Base-by-base conservation (phyloP, 1,140 invertebrate genomes). In the Brachionus plicatilis region DNA sequence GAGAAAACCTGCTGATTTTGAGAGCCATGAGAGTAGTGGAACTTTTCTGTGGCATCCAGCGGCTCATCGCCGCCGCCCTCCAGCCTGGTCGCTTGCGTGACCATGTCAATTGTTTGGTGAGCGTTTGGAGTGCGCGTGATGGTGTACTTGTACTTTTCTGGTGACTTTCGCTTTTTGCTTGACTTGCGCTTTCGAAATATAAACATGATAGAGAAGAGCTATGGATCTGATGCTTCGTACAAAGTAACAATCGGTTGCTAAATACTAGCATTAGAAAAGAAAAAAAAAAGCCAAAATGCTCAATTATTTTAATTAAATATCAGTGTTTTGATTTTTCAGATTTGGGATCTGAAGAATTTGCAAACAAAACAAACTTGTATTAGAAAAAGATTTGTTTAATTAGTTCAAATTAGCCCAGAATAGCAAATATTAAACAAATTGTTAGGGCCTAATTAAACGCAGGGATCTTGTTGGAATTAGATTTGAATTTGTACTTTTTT, bases 241-340 rank as follows among this genome's bases (percentile, higher is more conserved):
- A 41, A 68, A 68, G 66, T 68, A 68, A 68, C 66, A 14, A 68
- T 68, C 66, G 14, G 66, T 68, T 68, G 41, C 66, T 60, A 60
- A 60, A 60, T 60, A 60, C 53, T 20, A 60, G 53, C 53, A 60
- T 17, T 27, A 60, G 53, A 60, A 60, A 60, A 60, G n/a, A 60
- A 24, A 29, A n/a, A n/a, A n/a, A 60, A 60, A 60, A 60, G 53
- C 53, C 53, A 60, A 60, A 60, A 60, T 60, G n/a, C n/a, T 20
- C n/a, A 60, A 60, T 60, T 60, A 60, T 60, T 60, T 60, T 60
- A 60, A 60, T 60, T 60, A 60, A 60, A 60, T 60, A 60, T 60
- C 53, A 60, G 53, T 20, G 17, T 20, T 60, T 9, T 60, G 6
- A 8, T 60, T 60, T 60, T 60, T 60, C 5, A 60, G 17, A 20